Evolutionary conservation across 2,888 invertebrate genomes (phyloP).

Genomic region (Tetranychus piercei): DNA sequence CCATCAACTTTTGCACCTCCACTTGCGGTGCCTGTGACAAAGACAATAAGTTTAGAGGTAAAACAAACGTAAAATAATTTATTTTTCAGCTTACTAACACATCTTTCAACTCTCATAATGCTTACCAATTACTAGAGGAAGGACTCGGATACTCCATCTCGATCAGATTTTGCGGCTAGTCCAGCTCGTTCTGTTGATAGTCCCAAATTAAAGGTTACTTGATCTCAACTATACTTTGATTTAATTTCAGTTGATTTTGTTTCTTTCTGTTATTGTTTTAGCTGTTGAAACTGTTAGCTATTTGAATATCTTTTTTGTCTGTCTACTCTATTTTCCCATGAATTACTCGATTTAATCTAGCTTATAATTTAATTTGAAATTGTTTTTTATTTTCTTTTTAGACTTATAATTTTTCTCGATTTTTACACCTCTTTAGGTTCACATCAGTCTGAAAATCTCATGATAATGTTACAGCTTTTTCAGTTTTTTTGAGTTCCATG

Average conservation of each 20-base stretch:
- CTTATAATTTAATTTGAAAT: background rate
- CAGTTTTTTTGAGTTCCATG: background rate
- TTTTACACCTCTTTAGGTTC: too few relatives aligned
- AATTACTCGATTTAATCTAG: background rate
- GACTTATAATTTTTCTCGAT: too few relatives aligned
- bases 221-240: background rate
- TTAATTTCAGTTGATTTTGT: background rate
- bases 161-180: conserved; percentile 8
- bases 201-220: conserved; percentile 24
- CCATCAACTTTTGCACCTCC: background rate
- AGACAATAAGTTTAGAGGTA: background rate
- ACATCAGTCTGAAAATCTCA: background rate
- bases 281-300: background rate
- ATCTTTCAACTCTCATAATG: background rate
- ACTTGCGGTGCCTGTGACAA: background rate
- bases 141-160: background rate
- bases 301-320: background rate
- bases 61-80: background rate
- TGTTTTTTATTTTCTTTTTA: too few relatives aligned
- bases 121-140: background rate
- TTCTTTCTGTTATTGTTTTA: background rate
- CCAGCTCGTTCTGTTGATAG: conserved; percentile 21
- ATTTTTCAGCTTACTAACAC: background rate
- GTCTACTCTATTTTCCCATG: background rate
- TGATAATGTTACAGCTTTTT: background rate